phyloP scores from a whole-genome alignment of 1,140 invertebrate species.

The Kradibia gibbosae region DNA sequence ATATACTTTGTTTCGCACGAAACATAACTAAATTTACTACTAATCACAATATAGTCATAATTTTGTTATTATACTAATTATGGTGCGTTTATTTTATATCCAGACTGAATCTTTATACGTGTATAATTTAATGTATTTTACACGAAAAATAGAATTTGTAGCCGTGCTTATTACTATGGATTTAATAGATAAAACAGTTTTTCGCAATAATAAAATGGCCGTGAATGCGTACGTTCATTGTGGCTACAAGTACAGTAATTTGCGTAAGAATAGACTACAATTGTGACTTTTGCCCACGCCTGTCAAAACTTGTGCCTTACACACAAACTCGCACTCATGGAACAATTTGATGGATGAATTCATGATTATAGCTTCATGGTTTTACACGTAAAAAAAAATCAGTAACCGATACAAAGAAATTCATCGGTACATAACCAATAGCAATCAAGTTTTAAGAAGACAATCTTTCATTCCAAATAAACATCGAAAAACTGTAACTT shows the following conservation, averaged over 20 bases:
- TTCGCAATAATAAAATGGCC: background rate
- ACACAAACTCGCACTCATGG: background rate
- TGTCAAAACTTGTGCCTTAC: background rate
- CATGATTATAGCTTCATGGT: background rate
- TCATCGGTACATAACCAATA: background rate
- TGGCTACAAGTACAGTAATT: background rate
- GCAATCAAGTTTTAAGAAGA: background rate
- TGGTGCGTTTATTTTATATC: no score
- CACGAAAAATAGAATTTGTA: background rate
- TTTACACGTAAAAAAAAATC: background rate
- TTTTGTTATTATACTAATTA: background rate
- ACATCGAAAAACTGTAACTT: background rate
- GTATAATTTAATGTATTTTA: background rate
- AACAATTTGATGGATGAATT: background rate
- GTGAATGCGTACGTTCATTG: background rate
- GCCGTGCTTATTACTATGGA: background rate
- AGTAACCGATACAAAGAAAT: background rate
- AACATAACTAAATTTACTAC: background rate
- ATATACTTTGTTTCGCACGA: background rate
- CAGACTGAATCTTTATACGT: background rate
- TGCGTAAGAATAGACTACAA: constrained; percentile 6
- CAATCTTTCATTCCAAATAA: background rate
- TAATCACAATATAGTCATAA: background rate
- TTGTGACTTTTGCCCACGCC: constrained; percentile 15
- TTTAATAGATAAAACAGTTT: background rate